These are phyloP conservation scores for Drosophila murphyi DNA, from an alignment of 1,140 invertebrate genomes.

Conservation along the genomic window DNA sequence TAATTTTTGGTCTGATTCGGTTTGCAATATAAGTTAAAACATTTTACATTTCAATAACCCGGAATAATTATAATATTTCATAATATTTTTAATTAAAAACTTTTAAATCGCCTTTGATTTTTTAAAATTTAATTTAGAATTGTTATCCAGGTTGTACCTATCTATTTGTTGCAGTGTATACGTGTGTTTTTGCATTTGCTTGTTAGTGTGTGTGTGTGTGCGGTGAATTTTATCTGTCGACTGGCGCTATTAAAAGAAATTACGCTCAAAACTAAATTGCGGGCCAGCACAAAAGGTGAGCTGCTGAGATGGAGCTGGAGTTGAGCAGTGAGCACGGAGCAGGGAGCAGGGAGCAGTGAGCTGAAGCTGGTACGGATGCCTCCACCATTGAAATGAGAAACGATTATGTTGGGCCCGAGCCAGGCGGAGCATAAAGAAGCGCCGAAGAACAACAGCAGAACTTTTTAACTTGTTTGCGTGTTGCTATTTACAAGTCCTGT, in stretches of 20 bases:
- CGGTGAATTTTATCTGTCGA: constrained; percentile 77
- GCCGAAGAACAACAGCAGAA: constrained; percentile 71
- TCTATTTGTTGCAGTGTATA: constrained; percentile 6
- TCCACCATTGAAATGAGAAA: constrained; percentile 79
- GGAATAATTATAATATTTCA: too few relatives aligned
- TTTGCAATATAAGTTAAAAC: too few relatives aligned
- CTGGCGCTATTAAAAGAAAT: constrained; percentile 83
- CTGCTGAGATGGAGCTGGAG: constrained; percentile 24
- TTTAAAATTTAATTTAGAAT: too few relatives aligned
- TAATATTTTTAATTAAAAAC: too few relatives aligned
- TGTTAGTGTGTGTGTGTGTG: constrained; percentile 34
- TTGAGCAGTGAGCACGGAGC: neutral
- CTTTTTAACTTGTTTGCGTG: constrained; percentile 84
- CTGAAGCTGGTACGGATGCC: constrained; percentile 4
- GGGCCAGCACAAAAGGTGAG: constrained; percentile 70
- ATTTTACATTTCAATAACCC: too few relatives aligned
- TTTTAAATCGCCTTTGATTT: too few relatives aligned
- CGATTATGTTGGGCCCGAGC: constrained; percentile 78
- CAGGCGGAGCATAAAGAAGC: constrained; percentile 70
- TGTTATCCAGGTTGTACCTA: neutral
- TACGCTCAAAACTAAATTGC: constrained; percentile 84
- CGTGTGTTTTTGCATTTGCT: constrained; percentile 8
- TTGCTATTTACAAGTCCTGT: constrained; percentile 84
- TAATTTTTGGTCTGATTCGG: too few relatives aligned
- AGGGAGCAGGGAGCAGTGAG: neutral